phyloP scores from a whole-genome alignment of 1,140 invertebrate genomes.

The Lasioglossum baleicum region DNA sequence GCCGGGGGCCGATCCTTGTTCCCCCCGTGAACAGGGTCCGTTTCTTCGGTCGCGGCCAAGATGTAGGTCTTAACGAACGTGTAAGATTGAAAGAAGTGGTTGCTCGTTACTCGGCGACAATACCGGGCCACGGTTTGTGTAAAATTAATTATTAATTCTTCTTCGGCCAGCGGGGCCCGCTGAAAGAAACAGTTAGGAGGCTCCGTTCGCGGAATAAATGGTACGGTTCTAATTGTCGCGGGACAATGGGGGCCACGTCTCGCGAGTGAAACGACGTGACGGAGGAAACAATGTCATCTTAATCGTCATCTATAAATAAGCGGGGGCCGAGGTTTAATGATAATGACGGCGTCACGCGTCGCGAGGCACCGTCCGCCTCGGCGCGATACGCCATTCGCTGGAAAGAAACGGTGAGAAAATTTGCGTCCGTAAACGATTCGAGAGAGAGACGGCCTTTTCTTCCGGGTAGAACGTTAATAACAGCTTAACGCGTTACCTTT shows the following conservation, averaged over 20 bases:
- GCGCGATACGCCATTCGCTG: slow-evolving; percentile 3
- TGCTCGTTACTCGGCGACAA: slow-evolving; percentile 40
- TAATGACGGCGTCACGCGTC: slow-evolving; percentile 31
- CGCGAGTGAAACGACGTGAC: slow-evolving; percentile 37
- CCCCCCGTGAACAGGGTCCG: neutral
- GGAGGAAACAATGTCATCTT: slow-evolving; percentile 47
- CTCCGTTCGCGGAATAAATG: slow-evolving; percentile 47
- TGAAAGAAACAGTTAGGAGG: slow-evolving; percentile 45
- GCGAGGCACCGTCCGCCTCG: neutral
- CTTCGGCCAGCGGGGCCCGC: neutral
- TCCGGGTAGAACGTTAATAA: neutral
- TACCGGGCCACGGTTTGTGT: slow-evolving; percentile 27
- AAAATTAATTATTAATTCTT: slow-evolving; percentile 51
- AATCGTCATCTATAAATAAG: slow-evolving; percentile 47
- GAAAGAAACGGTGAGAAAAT: slow-evolving; percentile 27
- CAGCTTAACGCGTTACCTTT: neutral
- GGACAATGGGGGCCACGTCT: slow-evolving; percentile 35
- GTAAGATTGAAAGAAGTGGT: slow-evolving; percentile 36
- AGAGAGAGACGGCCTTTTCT: neutral
- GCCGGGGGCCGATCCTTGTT: neutral
- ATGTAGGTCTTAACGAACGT: slow-evolving; percentile 48
- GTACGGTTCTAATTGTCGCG: slow-evolving; percentile 43
- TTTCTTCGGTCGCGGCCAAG: slow-evolving; percentile 7
- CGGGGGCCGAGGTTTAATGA: slow-evolving; percentile 35
- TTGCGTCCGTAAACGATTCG: neutral